These are phyloP conservation scores for Lasiurus borealis DNA, from an alignment of 2,113 vertebrate genomes.

Conservation along the genomic window DNA sequence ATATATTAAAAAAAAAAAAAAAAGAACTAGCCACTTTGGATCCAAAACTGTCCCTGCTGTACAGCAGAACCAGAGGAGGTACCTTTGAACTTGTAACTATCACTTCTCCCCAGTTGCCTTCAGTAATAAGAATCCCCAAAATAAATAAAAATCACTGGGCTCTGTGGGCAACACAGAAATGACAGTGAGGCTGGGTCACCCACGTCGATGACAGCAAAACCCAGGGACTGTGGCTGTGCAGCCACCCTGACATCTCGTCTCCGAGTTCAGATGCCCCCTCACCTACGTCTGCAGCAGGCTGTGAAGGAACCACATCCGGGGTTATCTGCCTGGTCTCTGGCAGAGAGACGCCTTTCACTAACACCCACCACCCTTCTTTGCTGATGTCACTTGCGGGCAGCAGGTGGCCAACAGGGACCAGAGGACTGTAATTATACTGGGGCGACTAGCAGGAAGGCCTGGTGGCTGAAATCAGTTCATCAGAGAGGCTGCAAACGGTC, in stretches of 20 bases:
- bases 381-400: background rate
- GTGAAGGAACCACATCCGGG: background rate
- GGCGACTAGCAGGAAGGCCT: background rate
- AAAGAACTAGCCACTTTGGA: background rate
- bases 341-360: background rate
- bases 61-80: background rate
- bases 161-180: background rate
- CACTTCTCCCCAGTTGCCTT: background rate
- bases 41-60: background rate
- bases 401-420: background rate
- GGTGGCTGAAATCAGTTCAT: too few relatives aligned
- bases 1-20: too few relatives aligned
- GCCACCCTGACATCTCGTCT: background rate
- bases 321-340: background rate
- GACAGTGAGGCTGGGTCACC: background rate
- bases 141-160: background rate
- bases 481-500: background rate
- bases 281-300: background rate
- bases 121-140: background rate
- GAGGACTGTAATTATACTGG: background rate
- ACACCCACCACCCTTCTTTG: background rate
- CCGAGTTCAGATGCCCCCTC: background rate
- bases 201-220: accelerated
- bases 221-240: background rate
- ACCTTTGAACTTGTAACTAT: background rate